Conservation (phyloP, 2,888 invertebrate genomes). For the Drosophila prostipennis region DNA sequence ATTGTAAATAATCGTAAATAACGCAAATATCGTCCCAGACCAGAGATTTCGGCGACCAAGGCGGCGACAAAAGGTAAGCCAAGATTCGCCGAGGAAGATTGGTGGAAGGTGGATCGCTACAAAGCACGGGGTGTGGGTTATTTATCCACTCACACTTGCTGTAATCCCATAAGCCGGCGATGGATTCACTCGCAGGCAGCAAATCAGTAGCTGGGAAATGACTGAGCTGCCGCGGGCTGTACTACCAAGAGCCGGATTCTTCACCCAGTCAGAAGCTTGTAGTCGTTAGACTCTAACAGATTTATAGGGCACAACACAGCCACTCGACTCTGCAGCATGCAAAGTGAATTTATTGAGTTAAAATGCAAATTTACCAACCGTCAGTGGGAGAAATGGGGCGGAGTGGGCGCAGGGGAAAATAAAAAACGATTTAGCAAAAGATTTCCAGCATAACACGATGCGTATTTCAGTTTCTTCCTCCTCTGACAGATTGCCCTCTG, state of each 20-base stretch:
- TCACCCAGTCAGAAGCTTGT: conserved; percentile 40
- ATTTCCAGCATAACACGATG: conserved; percentile 71
- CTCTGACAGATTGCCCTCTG: conserved; percentile 71
- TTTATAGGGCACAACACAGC: conserved; percentile 69
- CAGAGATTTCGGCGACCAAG: conserved; percentile 34
- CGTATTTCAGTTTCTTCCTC: conserved; percentile 43
- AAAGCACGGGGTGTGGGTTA: conserved; percentile 37
- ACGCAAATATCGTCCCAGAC: conserved; percentile 81
- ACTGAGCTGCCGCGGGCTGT: conserved; percentile 51
- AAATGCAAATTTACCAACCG: conserved; percentile 82
- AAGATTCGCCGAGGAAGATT: conserved; percentile 5
- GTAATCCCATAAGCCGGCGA: conserved; percentile 60
- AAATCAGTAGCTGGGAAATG: conserved; percentile 54
- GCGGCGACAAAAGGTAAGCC: conserved; percentile 70
- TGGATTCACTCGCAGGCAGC: conserved; percentile 1
- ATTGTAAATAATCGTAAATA: conserved; percentile 83
- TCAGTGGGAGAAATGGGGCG: conserved; percentile 13
- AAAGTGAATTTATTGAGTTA: conserved; percentile 84
- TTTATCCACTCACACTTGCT: conserved; percentile 65
- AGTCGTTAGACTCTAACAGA: conserved; percentile 64
- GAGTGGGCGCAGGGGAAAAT: conserved; percentile 23
- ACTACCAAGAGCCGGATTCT: conserved; percentile 6
- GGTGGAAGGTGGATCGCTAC: conserved; percentile 2
- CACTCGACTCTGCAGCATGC: conserved; percentile 65
- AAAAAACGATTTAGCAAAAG: conserved; percentile 72